Base-by-base conservation (phyloP, 2,888 invertebrate genomes). In the Caenorhabditis wallacei region DNA sequence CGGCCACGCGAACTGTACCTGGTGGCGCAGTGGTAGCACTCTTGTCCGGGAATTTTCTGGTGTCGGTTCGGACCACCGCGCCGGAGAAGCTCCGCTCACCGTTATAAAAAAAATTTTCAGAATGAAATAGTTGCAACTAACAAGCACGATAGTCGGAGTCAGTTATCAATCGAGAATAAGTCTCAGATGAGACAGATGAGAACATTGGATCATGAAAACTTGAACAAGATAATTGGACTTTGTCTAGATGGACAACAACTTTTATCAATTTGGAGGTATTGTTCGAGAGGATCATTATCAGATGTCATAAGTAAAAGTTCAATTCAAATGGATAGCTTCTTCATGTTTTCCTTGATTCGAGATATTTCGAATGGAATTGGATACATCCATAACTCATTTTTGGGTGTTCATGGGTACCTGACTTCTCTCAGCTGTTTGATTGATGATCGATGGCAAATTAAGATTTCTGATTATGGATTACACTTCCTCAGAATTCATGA, bases 161-260 rank as follows among this genome's bases (percentile, higher is more conserved):
- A 4, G 48, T n/a, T 51, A 18, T 20, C 48, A 51, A 3, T 20
- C 5, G 48, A 51, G 18, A 11, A 51, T n/a, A 51, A 20, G 18
- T 1, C 20, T 20, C 48, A 51, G 11, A 51, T 51, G 48, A 51
- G 48, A 51, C 48, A 51, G 88, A 70, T 91, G 63, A 82, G 90
- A 18, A 79, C 84, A 13, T 54, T 76, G 11, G 82, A 86, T 26
- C 64, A 86, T 56, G 91, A 91, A 37, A 90, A 91, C 46, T 57
- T 91, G 54, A 90, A 91, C 75, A 80, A 85, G 7, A 90, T 91
- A 75, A 64, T 89, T 20, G 91, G 91, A 4, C 69, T 91, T 8
- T 84, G 84, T 43, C 61, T 89, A 1, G 90, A 91, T 68, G 89
- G 87, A 3, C 85, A 88, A 1, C 76, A 85, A 22, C 37, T 87